Percentiles rank a stretch among this genome's conserved stretches.
Conservation (phyloP, 2,888 invertebrate species). For the Steinernema hermaphroditum region DNA sequence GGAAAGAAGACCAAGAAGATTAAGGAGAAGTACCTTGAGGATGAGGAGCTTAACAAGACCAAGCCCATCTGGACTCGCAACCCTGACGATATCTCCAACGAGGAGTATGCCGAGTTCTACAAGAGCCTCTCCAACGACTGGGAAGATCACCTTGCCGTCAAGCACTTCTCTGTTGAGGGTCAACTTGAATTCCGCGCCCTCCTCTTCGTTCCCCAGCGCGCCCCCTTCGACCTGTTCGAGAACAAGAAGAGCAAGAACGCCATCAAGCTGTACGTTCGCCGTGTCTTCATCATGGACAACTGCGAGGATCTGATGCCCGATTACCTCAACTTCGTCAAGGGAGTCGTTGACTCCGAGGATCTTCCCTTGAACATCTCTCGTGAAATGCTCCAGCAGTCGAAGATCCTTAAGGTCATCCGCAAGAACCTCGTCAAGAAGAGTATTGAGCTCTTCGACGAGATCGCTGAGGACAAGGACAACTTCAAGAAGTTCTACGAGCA, state of each 20-base stretch:
- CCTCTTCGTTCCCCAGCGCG: slow-evolving; percentile 70
- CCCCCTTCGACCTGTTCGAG: slow-evolving; percentile 94
- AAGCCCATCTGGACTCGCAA: slow-evolving; percentile 72
- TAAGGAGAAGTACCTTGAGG: slow-evolving; percentile 93
- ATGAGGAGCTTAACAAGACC: slow-evolving; percentile 92
- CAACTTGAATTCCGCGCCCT: slow-evolving; percentile 70
- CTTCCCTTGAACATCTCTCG: slow-evolving; percentile 96
- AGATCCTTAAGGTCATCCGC: slow-evolving; percentile 96
- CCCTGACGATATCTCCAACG: slow-evolving; percentile 71
- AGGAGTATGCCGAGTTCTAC: slow-evolving; percentile 69
- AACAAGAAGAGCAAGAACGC: slow-evolving; percentile 97
- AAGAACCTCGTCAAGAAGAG: slow-evolving; percentile 99
- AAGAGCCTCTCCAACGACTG: slow-evolving; percentile 70
- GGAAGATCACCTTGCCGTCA: slow-evolving; percentile 72
- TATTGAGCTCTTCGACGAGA: slow-evolving; percentile 90
- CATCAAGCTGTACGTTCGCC: slow-evolving; percentile 87
- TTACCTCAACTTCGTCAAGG: slow-evolving; percentile 78
- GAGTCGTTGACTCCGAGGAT: slow-evolving; percentile 99
- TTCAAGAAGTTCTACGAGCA: slow-evolving; percentile 99
- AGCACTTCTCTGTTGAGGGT: slow-evolving; percentile 68
- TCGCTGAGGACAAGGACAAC: slow-evolving; percentile 92
- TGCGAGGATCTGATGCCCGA: slow-evolving; percentile 99
- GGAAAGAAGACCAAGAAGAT: slow-evolving; percentile 91
- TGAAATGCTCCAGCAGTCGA: slow-evolving; percentile 99
- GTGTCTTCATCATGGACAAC: slow-evolving; percentile 99